phyloP scores from a whole-genome alignment of 2,888 invertebrate species.

The Rutpela maculata region DNA sequence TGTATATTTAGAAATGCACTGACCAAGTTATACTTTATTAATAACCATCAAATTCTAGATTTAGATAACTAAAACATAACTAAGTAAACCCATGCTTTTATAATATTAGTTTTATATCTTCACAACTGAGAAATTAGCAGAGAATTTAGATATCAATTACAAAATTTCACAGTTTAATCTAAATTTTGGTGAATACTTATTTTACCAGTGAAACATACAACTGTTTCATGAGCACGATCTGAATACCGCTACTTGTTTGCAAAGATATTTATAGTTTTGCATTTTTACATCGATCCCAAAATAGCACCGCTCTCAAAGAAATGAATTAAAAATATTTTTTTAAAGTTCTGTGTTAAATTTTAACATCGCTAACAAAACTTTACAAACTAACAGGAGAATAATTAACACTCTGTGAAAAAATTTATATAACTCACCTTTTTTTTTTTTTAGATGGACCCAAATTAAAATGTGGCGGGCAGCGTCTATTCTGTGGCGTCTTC shows the following conservation, averaged over 20 bases:
- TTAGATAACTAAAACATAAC: no score
- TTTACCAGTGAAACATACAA: background rate
- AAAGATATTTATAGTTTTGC: background rate
- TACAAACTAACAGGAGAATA: no score
- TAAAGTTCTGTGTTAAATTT: background rate
- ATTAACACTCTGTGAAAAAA: background rate
- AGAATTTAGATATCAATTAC: no score
- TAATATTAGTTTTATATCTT: background rate
- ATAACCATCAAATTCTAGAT: background rate
- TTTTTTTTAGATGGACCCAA: constrained; percentile 6
- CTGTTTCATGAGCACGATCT: background rate
- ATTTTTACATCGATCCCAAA: background rate
- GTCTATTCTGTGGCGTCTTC: constrained; percentile 34
- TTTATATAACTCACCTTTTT: constrained; percentile 26
- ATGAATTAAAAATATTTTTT: background rate
- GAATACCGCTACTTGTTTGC: background rate
- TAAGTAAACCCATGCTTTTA: no score
- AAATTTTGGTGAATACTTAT: no score
- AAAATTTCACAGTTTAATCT: no score
- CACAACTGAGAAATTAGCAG: background rate
- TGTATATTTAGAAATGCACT: background rate
- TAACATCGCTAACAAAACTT: background rate
- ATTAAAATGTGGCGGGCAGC: background rate
- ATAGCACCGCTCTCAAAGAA: background rate
- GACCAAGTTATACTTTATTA: background rate